phyloP scores from a whole-genome alignment of 37 sponge, comb jelly and placozoan genomes.

The Beroe forskalii region DNA sequence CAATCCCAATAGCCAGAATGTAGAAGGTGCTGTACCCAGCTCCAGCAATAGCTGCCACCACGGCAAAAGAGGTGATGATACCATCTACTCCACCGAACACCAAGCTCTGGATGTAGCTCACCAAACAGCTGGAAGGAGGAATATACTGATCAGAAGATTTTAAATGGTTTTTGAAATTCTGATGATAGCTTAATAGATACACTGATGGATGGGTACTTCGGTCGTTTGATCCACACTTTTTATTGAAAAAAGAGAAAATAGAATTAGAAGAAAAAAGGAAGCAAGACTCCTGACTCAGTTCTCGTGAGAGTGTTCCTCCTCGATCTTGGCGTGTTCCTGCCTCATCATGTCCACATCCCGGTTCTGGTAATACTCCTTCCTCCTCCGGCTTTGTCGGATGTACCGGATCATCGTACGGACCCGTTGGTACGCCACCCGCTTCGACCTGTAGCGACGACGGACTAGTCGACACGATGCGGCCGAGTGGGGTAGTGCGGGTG shows the following conservation, averaged over 20 bases:
- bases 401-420: constrained; percentile 39
- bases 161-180: no score
- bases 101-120: constrained; percentile 8
- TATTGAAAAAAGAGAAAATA: no score
- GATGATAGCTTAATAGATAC: no score
- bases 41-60: constrained; percentile 28
- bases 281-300: no score
- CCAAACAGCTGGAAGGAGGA: constrained; percentile 13
- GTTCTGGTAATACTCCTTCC: constrained; percentile 50
- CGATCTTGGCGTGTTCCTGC: constrained; percentile 46
- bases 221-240: no score
- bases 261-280: no score
- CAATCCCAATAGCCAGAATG: constrained; percentile 36
- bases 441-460: constrained; percentile 6
- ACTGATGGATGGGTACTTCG: no score
- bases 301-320: constrained; percentile 50
- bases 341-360: constrained; percentile 43
- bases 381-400: background rate
- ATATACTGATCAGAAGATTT: no score
- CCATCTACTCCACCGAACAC: constrained; percentile 46
- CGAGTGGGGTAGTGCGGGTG: no score
- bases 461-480: no score
- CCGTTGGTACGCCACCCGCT: constrained; percentile 14
- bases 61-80: constrained; percentile 51
- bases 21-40: constrained; percentile 31